Evolutionary conservation across 2,797 vertebrate genomes (phyloP), one percentile per base, ranked within the genome.

Genomic region (Merluccius polli): DNA sequence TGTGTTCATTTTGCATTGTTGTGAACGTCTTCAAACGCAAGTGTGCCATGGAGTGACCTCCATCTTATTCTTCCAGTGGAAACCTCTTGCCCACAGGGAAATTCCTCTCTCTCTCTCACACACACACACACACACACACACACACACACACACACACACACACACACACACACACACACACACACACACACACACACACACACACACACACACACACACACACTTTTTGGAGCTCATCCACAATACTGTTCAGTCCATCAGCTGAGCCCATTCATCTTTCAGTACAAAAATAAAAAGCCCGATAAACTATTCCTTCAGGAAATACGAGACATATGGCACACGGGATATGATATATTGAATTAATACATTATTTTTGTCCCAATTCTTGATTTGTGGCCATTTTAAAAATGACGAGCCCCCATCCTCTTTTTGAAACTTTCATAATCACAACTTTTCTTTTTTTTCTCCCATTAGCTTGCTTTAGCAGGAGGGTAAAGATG

Each of bases 61-160:
- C 41, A 44, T n/a, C 30, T 48, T 1, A 35, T 52, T 77, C 77
- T 82, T 79, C 83, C 76, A 74, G 73, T 52, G 48, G 48, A 52
- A 82, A 83, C 15, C 68, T 36, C 2, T 2, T 76, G 71, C 59
- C 71, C 74, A 78, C 35, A 71, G 31, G 35, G 77, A 35, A 74
- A 76, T 48, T 48, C 41, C 41, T 35, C 33, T 35, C 8, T 3
- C 33, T 3, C 33, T 35, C 33, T 16, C 13, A 48, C 69, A 33
- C 30, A 32, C 21, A 33, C 13, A 70, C 31, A n/a, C 32, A 36
- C 33, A 33, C 10, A n/a, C 31, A 21, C 16, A 31, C 21, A 33
- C 2, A n/a, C 70, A 71, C 9, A 71, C 32, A 71, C 21, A 35
- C 16, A 32, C 33, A 35, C 31, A 71, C 16, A 24, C 32, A 71